Base-by-base conservation (phyloP, 1,140 invertebrate genomes). In the Papilio xuthus region DNA sequence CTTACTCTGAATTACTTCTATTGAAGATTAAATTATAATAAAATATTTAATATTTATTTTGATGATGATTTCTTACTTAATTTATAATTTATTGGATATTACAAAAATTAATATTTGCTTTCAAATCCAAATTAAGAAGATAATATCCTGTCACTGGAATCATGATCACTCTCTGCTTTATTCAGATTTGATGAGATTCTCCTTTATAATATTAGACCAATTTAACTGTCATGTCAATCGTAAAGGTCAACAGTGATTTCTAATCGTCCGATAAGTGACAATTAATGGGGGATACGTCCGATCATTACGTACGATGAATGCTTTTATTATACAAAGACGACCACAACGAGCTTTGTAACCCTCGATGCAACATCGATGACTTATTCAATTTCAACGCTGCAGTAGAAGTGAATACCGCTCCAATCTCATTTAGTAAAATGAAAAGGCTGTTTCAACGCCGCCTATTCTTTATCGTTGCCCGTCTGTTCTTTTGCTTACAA, bases 351-450 rank as follows among this genome's bases (percentile, higher is more conserved):
- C 79, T 89, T 89, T 90, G 85, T 89, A 80, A 32, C 50, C 72
- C 63, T 47, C 73, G 77, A 85, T 78, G 63, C 78, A 76, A 78
- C 85, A 79, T 83, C 81, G 79, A 81, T 81, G 80, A 78, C 79
- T 84, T 80, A 86, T 82, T 85, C 83, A 85, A 86, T 85, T 86
- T 88, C 81, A 80, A 82, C 81, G 76, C 85, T 82, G 81, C 79
- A 80, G 82, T 83, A 78, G 81, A 67, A 82, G 78, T 80, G 41
- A 79, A 76, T 81, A 83, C 80, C 88, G 83, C 82, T 81, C 80
- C 84, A 85, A 86, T 88, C 89, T 91, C 89, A 92, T 91, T 91
- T 91, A 86, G 83, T 81, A 84, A 89, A 89, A 92, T 92, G 91
- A 92, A 91, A 88, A 89, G 83, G 80, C 83, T 79, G 81, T 89